Conservation (phyloP, 2,888 invertebrate species). For the Trichopria drosophilae region DNA sequence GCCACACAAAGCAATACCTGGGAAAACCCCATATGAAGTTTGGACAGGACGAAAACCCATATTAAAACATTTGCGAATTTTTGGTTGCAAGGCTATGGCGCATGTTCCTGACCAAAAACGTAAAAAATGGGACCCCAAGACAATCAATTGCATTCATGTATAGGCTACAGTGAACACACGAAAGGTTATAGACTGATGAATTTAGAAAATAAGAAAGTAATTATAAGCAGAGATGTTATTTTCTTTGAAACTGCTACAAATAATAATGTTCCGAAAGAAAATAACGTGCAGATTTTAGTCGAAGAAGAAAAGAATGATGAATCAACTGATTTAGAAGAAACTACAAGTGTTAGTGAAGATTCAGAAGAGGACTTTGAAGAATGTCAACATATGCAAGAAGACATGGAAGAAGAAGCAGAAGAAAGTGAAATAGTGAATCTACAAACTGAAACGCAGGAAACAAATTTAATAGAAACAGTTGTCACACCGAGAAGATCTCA, state of each 20-base stretch:
- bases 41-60: constrained; percentile 48
- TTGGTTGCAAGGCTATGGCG: constrained; percentile 49
- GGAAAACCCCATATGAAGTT: constrained; percentile 47
- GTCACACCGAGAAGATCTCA: constrained; percentile 16
- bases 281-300: neutral
- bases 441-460: too few relatives aligned
- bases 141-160: constrained; percentile 23
- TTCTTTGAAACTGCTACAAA: constrained; percentile 30
- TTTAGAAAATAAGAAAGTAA: constrained; percentile 14
- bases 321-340: too few relatives aligned
- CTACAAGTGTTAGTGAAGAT: too few relatives aligned
- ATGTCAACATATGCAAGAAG: too few relatives aligned
- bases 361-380: too few relatives aligned
- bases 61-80: constrained; percentile 46
- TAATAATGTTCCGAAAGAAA: neutral
- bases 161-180: constrained; percentile 30
- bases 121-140: constrained; percentile 28
- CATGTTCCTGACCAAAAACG: constrained; percentile 47
- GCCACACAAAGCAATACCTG: constrained; percentile 23
- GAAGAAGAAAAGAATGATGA: too few relatives aligned
- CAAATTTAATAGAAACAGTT: too few relatives aligned
- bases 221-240: constrained; percentile 21
- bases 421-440: too few relatives aligned
- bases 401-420: too few relatives aligned
- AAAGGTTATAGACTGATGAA: constrained; percentile 33